Evolutionary conservation across 2,888 invertebrate species (phyloP), one percentile per base, ranked within the genome.

Genomic region (Pollenia labialis): DNA sequence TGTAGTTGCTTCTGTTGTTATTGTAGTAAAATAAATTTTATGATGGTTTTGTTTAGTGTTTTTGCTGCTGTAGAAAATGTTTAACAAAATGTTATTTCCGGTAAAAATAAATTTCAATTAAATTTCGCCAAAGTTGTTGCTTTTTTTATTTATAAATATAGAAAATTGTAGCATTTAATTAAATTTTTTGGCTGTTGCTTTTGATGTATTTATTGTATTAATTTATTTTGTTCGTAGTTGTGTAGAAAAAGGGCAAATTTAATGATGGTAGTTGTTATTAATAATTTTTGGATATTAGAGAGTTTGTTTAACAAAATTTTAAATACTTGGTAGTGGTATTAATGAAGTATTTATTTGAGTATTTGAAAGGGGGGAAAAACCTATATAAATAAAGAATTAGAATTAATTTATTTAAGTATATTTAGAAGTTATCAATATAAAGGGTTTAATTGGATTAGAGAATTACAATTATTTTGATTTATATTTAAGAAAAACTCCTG

Each of bases 11-110:
- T 32, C 1, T 4, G 32, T 32, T 32, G 46, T 46, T 60, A n/a
- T 18, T 64, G n/a, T 58, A 40, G n/a, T 50, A 23, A 32, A 48
- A 68, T 48, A 50, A 68, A 68, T 68, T 68, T 46, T 48, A 68
- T 42, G 40, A 62, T 62, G 42, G 16, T 16, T 62, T 62, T 42
- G 42, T 4, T 62, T 16, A 2, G 32, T 58, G 58, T 23, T 10
- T 23, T 10, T 54, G 10, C 10, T 40, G 62, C 16, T 62, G 16
- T 40, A 60, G n/a, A 60, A 40, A 60, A 60, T 42, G 60, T n/a
- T 8, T n/a, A 42, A 42, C 62, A 42, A 62, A 62, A 44, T 42
- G 4, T 42, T 62, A 42, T 62, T 62, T 62, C 62, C 62, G n/a
- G 42, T 9, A 44, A 42, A 62, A 62, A 10, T 42, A 42, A 42